Percentiles rank a stretch among this genome's conserved stretches.
These are phyloP conservation scores for Nyctibius bracteatus DNA, from an alignment of 2,113 vertebrate species.

Conservation along the genomic window DNA sequence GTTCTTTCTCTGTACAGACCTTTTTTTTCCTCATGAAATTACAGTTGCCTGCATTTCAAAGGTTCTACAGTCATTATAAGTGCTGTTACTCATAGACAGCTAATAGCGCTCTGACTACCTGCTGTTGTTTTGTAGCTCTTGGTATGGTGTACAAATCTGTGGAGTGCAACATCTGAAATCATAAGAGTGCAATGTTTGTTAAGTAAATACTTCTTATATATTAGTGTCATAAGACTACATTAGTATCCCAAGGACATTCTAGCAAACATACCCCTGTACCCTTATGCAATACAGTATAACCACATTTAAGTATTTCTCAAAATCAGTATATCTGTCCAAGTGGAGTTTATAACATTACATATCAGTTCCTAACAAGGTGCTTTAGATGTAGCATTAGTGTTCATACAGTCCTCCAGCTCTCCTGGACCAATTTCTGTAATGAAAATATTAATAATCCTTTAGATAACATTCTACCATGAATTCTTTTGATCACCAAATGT, in stretches of 20 bases:
- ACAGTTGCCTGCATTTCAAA: slow-evolving; percentile 12
- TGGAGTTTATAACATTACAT: neutral
- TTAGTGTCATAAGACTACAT: neutral
- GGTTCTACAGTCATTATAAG: neutral
- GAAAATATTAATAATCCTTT: neutral
- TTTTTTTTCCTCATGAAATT: neutral
- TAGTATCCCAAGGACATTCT: neutral
- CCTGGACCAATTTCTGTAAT: neutral
- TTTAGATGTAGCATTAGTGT: neutral
- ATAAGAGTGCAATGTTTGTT: neutral
- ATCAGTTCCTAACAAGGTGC: neutral
- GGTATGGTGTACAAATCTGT: neutral
- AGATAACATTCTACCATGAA: neutral
- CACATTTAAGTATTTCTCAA: neutral
- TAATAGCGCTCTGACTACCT: neutral
- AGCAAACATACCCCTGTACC: neutral
- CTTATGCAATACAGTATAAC: neutral
- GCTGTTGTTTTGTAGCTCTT: neutral
- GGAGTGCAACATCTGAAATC: neutral
- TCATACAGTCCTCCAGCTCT: neutral
- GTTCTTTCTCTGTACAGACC: neutral
- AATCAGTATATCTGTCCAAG: neutral
- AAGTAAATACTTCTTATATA: neutral
- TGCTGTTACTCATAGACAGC: neutral
- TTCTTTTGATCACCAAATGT: neutral